Conservation (phyloP, 1,140 invertebrate species). For the Dendrolimus punctatus region DNA sequence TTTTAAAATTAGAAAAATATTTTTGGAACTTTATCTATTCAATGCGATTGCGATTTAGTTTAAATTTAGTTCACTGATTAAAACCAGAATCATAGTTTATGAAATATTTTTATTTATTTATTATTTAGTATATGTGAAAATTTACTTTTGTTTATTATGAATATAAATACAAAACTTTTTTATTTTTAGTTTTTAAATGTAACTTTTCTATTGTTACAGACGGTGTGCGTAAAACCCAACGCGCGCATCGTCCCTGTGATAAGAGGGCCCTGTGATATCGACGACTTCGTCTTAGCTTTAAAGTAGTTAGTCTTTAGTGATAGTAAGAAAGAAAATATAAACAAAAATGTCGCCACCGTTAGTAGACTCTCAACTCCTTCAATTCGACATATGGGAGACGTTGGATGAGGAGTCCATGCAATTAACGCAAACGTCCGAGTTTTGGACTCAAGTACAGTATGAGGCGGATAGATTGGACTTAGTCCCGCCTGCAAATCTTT, state of each 20-base stretch:
- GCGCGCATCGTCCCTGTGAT: conserved; percentile 68
- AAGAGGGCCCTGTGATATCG: conserved; percentile 69
- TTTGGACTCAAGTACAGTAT: conserved; percentile 55
- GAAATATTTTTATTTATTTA: not conserved
- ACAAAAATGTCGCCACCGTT: conserved; percentile 50
- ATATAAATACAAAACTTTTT: not conserved
- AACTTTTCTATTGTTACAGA: conserved; percentile 60
- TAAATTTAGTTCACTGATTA: not conserved
- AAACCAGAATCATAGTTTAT: not conserved
- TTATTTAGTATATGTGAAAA: not conserved
- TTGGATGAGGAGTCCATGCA: conserved; percentile 50
- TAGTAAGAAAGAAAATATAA: conserved; percentile 15
- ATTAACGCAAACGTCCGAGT: conserved; percentile 53
- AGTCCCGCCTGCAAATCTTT: conserved; percentile 33
- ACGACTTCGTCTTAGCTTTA: conserved; percentile 69
- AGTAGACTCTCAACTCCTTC: conserved; percentile 32
- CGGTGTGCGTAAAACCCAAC: conserved; percentile 62
- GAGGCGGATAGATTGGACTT: conserved; percentile 51
- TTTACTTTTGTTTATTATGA: too few relatives aligned
- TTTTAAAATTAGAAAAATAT: not conserved
- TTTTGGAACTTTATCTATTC: not conserved
- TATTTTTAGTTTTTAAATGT: conserved; percentile 14
- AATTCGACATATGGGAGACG: conserved; percentile 54
- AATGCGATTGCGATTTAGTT: not conserved
- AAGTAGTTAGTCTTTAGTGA: conserved; percentile 62